These are phyloP conservation scores for Batillaria attramentaria DNA, from an alignment of 1,140 invertebrate genomes.

Conservation along the genomic window DNA sequence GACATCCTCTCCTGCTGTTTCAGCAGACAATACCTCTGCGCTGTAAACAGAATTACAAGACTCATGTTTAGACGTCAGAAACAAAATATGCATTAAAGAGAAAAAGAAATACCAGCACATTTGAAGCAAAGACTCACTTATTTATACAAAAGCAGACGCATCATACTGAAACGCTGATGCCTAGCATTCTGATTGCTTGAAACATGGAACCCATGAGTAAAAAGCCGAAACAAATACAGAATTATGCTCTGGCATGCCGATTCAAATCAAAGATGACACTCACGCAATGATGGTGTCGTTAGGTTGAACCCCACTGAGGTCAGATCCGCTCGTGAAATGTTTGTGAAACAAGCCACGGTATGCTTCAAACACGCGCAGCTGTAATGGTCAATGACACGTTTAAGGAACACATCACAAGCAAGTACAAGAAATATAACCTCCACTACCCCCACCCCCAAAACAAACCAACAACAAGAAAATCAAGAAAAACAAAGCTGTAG, in stretches of 20 bases:
- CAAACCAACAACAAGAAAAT: not conserved
- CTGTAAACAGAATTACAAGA: constrained; percentile 59
- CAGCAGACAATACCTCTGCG: constrained; percentile 68
- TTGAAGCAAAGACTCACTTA: not conserved
- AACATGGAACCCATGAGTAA: not conserved
- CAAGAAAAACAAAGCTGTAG: too few relatives aligned
- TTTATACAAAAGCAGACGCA: not conserved
- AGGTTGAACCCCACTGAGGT: constrained; percentile 51
- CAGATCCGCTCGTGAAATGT: constrained; percentile 51
- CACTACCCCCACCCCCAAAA: not conserved
- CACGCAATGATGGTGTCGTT: constrained; percentile 69
- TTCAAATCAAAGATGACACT: constrained; percentile 48
- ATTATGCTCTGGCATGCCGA: not conserved
- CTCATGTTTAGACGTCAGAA: too few relatives aligned
- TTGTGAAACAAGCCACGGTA: constrained; percentile 67
- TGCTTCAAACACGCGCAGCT: constrained; percentile 70
- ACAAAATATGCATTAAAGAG: too few relatives aligned
- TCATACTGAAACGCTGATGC: not conserved
- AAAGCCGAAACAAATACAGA: not conserved
- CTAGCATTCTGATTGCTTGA: not conserved
- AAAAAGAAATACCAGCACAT: constrained; percentile 20
- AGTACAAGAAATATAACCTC: not conserved
- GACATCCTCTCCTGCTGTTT: constrained; percentile 69
- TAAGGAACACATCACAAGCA: too few relatives aligned
- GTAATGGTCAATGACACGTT: too few relatives aligned